Conservation (phyloP, 2,797 vertebrate species). For the Danio albolineatus region DNA sequence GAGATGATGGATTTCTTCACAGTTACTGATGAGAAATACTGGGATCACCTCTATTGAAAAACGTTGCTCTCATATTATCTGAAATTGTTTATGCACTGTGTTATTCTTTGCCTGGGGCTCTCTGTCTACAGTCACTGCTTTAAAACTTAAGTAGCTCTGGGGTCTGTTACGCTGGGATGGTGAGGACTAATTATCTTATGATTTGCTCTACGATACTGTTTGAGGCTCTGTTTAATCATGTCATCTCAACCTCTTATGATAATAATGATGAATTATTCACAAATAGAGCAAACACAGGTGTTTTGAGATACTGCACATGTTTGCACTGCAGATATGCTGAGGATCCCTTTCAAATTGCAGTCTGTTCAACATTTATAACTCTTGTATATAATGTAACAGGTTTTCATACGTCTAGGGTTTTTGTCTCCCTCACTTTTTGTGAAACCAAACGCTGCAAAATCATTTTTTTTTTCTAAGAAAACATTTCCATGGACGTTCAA, state of each 20-base stretch:
- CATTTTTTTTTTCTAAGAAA: too few species aligned
- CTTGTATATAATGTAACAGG: neutral
- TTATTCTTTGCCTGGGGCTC: slow-evolving; percentile 2
- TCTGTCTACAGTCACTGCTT: slow-evolving; percentile 17
- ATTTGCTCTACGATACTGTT: slow-evolving; percentile 23
- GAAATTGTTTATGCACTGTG: slow-evolving; percentile 49
- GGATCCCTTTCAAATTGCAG: neutral
- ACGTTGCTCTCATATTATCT: slow-evolving; percentile 35
- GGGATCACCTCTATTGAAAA: slow-evolving; percentile 47
- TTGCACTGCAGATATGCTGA: slow-evolving; percentile 17
- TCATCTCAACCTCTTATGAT: slow-evolving; percentile 25
- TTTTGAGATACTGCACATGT: slow-evolving; percentile 23
- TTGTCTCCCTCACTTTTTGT: neutral
- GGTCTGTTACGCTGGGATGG: neutral
- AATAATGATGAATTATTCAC: slow-evolving; percentile 33
- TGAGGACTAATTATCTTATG: slow-evolving; percentile 24
- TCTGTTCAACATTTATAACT: neutral
- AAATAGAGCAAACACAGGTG: slow-evolving; percentile 35
- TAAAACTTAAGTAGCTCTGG: slow-evolving; percentile 30
- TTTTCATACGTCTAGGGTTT: slow-evolving; percentile 30
- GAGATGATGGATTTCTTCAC: slow-evolving; percentile 30
- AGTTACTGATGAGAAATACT: slow-evolving; percentile 23
- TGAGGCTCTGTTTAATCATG: slow-evolving; percentile 31
- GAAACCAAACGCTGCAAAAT: too few species aligned
- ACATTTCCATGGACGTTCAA: too few species aligned